Conservation (phyloP, 2,797 vertebrate genomes). For the Stomatorhinus walkeri region DNA sequence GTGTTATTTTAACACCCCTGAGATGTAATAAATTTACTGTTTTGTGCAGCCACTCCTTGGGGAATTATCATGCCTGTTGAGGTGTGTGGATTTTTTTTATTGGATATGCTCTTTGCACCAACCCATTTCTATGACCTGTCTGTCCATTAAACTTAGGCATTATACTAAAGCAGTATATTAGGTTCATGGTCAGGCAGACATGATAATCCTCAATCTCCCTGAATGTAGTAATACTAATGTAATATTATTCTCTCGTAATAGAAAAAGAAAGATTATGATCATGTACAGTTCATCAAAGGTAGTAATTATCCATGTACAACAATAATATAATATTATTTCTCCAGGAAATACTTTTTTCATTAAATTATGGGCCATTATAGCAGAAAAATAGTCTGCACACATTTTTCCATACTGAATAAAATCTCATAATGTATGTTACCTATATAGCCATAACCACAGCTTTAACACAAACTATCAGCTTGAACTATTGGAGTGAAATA, state of each 20-base stretch:
- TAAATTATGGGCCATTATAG: not conserved
- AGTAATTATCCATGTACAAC: not conserved
- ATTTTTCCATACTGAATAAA: not conserved
- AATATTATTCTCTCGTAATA: not conserved
- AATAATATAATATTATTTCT: not conserved
- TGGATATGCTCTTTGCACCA: constrained; percentile 53
- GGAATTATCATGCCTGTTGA: constrained; percentile 24
- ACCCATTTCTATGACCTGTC: constrained; percentile 58
- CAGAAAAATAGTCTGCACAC: not conserved
- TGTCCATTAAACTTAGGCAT: constrained; percentile 54
- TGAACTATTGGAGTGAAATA: not conserved
- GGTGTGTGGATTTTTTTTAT: constrained; percentile 27
- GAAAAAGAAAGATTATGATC: constrained; percentile 1
- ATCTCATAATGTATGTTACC: not conserved
- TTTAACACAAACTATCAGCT: not conserved
- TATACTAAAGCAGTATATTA: constrained; percentile 30
- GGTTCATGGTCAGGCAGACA: not conserved
- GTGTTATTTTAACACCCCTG: not conserved
- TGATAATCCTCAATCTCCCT: not conserved
- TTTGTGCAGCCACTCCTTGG: constrained; percentile 23
- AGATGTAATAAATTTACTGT: constrained; percentile 7
- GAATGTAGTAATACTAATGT: not conserved
- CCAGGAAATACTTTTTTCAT: not conserved
- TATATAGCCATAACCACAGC: not conserved
- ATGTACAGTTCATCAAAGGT: not conserved